Conservation (phyloP, 2,113 vertebrate species). For the Pholis gunnellus region DNA sequence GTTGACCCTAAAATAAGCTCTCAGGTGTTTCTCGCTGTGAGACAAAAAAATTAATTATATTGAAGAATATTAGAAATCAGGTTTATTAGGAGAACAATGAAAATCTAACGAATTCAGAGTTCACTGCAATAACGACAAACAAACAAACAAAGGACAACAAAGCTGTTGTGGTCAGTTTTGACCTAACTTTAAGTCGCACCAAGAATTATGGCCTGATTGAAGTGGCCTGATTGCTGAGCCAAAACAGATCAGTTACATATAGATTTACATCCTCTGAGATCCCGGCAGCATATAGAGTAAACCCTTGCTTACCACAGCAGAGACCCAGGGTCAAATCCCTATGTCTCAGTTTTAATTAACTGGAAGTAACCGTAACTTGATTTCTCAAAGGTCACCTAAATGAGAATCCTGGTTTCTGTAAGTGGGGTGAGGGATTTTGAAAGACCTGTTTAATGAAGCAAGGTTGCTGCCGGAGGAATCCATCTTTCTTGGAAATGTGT, state of each 20-base stretch:
- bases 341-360: background rate
- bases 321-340: background rate
- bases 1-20: no score
- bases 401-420: background rate
- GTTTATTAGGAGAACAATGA: background rate
- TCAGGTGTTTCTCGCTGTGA: no score
- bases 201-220: background rate
- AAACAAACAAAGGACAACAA: no score
- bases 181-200: no score
- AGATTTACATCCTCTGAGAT: background rate
- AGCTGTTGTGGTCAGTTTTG: no score
- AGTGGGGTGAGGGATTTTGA: background rate
- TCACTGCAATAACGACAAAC: background rate
- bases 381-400: background rate
- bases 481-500: background rate
- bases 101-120: background rate
- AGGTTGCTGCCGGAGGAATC: background rate
- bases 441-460: background rate
- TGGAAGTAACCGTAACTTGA: background rate
- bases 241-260: slow-evolving; percentile 13
- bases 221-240: slow-evolving; percentile 2
- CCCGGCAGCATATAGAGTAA: background rate
- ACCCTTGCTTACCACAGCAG: background rate
- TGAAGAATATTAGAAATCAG: background rate
- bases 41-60: background rate